Percentiles rank a stretch among this genome's conserved stretches.
phyloP scores from a whole-genome alignment of 2,797 vertebrate species.

The Oceanodroma leucorhoa region DNA sequence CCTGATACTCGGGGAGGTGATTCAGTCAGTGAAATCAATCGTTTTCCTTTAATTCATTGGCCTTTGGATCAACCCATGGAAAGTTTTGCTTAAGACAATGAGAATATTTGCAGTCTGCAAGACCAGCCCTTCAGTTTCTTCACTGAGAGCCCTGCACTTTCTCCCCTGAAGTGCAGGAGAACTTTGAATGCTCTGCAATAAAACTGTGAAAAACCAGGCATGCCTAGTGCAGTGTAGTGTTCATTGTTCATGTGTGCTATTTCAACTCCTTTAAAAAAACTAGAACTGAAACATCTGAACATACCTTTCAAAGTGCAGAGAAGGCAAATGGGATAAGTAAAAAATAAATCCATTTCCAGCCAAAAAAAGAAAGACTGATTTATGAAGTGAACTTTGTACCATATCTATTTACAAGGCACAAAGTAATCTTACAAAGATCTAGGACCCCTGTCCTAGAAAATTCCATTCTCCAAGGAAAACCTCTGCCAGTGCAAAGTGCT shows the following conservation, averaged over 20 bases:
- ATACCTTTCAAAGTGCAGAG: not conserved
- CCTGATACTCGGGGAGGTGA: not conserved
- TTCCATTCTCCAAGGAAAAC: not conserved
- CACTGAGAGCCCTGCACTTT: not conserved
- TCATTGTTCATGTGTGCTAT: not conserved
- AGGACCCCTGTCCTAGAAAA: conserved; percentile 42
- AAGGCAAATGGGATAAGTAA: not conserved
- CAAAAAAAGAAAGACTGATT: not conserved
- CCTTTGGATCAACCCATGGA: not conserved
- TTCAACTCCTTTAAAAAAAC: not conserved
- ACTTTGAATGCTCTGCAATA: not conserved
- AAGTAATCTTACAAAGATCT: not conserved
- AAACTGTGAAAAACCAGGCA: not conserved
- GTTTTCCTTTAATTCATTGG: not conserved
- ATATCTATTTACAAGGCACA: not conserved
- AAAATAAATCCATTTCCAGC: not conserved
- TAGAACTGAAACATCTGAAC: not conserved
- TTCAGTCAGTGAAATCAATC: not conserved
- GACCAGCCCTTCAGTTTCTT: not conserved
- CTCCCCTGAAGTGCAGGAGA: not conserved
- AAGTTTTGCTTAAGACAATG: not conserved
- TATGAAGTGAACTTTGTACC: not conserved
- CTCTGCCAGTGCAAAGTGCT: not conserved
- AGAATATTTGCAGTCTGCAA: not conserved
- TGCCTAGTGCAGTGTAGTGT: not conserved